Evolutionary conservation across 2,888 invertebrate genomes (phyloP).

Genomic region (Drosophila borealis): DNA sequence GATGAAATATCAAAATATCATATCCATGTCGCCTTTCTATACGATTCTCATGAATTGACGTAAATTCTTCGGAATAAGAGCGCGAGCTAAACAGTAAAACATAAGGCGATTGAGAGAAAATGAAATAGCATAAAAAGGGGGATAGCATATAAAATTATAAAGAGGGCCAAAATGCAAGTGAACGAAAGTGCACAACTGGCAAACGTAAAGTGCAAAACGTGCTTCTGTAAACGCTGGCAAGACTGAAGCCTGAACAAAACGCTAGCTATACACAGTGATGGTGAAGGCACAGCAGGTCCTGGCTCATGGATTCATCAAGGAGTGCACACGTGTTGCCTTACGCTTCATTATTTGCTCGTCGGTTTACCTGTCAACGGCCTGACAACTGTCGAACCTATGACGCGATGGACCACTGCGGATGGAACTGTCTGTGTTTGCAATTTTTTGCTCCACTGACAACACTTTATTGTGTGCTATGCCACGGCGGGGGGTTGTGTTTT

Average conservation of each 20-base stretch:
- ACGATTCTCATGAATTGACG: not conserved
- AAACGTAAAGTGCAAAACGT: slow-evolving; percentile 1
- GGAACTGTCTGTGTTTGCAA: not conserved
- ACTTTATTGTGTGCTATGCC: not conserved
- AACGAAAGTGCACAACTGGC: not conserved
- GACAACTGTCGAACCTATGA: slow-evolving; percentile 32
- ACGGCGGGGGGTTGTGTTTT: slow-evolving; percentile 22
- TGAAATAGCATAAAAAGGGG: too few relatives aligned
- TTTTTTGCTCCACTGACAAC: slow-evolving; percentile 2
- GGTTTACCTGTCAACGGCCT: slow-evolving; percentile 42
- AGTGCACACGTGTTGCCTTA: slow-evolving; percentile 21
- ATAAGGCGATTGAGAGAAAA: not conserved
- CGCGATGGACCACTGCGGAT: slow-evolving; percentile 22
- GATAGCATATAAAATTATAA: not conserved
- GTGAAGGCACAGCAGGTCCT: not conserved
- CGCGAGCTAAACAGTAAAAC: not conserved
- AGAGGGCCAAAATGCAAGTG: not conserved
- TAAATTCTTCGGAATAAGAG: too few relatives aligned
- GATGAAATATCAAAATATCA: too few relatives aligned
- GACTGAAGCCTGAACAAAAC: slow-evolving; percentile 1
- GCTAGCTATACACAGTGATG: not conserved
- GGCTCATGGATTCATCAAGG: not conserved
- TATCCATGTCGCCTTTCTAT: not conserved
- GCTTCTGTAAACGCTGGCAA: not conserved
- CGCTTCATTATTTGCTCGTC: slow-evolving; percentile 37